Evolutionary conservation across 2,797 vertebrate species (phyloP), one percentile per base, ranked within the genome.

Genomic region (Bryconaethiops microstoma): DNA sequence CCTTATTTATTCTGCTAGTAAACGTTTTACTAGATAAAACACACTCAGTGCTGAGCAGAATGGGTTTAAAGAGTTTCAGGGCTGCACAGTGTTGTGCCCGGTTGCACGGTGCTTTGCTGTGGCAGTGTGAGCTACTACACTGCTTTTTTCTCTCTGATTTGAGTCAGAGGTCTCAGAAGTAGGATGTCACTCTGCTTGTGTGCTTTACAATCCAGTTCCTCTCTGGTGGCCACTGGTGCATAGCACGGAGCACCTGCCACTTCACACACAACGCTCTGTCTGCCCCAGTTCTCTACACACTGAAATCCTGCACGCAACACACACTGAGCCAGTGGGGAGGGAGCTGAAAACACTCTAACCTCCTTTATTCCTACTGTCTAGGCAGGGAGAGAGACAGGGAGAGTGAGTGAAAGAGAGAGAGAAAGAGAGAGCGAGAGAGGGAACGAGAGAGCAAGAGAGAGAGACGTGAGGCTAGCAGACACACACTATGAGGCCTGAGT

Each of bases 181-280:
- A 14, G 48, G 59, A 64, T 73, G 42, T 72, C 54, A 35, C 48
- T 62, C 10, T 76, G 50, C 60, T 80, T 54, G 57, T 42, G 52
- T 77, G 42, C 48, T 54, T 71, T 64, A 75, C 79, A 78, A 54
- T 59, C 45, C 62, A 72, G 55, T 78, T 70, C 10, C 35, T 81
- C 70, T 84, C 83, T 81, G 75, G 82, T 77, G 74, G 70, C 75
- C 45, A 68, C 75, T 74, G 78, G 79, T 77, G 74, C 70, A 59
- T 76, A 81, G 74, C 55, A 21, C 39, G 45, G 48, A 40, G 75
- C 75, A 84, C 79, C 76, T 78, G 83, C 57, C 79, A 74, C 76
- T 65, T 78, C 76, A 70, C 65, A 78, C 59, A 73, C 63, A 64
- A 60, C 23, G 21, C 21, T 7, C 5, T 64, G 75, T 79, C 73